phyloP scores from a whole-genome alignment of 2,797 vertebrate species.

The Scleropages formosus region DNA sequence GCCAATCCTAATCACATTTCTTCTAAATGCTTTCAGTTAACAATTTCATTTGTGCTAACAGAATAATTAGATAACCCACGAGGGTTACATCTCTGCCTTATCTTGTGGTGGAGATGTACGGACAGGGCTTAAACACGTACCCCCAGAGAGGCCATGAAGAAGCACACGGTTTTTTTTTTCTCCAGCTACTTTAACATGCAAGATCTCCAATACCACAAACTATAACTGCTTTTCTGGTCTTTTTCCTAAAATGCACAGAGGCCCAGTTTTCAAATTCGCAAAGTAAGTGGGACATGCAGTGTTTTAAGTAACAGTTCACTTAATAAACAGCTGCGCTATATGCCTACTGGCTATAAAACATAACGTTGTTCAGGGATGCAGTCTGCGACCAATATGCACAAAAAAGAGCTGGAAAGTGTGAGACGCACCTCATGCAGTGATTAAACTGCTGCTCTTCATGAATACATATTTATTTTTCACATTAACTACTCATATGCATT shows the following conservation, averaged over 20 bases:
- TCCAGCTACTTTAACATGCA: not conserved
- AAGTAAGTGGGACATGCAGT: not conserved
- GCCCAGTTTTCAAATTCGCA: not conserved
- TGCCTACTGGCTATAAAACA: slow-evolving; percentile 34
- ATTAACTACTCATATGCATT: slow-evolving; percentile 27
- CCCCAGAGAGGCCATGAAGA: not conserved
- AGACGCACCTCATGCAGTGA: slow-evolving; percentile 20
- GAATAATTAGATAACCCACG: slow-evolving; percentile 15
- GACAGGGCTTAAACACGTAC: not conserved
- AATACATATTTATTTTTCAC: slow-evolving; percentile 45
- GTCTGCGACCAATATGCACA: slow-evolving; percentile 26
- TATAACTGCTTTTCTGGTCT: not conserved
- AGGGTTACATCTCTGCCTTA: not conserved
- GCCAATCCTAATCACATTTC: slow-evolving; percentile 9
- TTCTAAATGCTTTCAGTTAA: slow-evolving; percentile 22
- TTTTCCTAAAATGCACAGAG: not conserved
- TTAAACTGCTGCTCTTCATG: slow-evolving; percentile 12
- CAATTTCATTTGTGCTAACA: slow-evolving; percentile 19
- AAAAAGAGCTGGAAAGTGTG: slow-evolving; percentile 29
- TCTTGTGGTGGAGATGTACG: not conserved
- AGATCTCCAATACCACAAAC: not conserved
- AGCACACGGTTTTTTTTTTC: not conserved
- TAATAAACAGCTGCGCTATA: slow-evolving; percentile 27
- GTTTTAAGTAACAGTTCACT: slow-evolving; percentile 28
- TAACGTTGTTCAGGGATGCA: not conserved